Percentiles rank a stretch among this genome's conserved stretches.
These are phyloP conservation scores for Prietella phreatophila DNA, from an alignment of 2,113 vertebrate genomes.

Conservation along the genomic window DNA sequence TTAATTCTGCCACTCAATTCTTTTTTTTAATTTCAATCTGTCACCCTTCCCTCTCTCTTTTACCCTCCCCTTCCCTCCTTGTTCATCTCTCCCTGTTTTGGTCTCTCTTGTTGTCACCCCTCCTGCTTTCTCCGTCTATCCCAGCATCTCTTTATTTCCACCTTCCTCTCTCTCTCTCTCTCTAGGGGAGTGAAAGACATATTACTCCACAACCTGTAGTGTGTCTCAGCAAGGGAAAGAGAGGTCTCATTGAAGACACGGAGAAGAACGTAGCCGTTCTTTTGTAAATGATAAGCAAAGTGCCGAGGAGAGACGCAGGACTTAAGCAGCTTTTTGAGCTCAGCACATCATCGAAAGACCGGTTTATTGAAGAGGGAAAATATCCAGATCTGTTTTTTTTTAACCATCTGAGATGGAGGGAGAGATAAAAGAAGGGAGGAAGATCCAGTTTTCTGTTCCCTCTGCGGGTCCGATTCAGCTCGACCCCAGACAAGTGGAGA, in stretches of 20 bases:
- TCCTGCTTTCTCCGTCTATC: not conserved
- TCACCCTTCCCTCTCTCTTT: not conserved
- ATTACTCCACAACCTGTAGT: constrained; percentile 5
- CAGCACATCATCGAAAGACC: not conserved
- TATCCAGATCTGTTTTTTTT: not conserved
- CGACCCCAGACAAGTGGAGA: constrained; percentile 87
- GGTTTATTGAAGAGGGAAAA: not conserved
- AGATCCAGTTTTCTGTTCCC: constrained; percentile 90
- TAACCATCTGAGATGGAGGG: constrained; percentile 53
- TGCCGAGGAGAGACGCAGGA: not conserved
- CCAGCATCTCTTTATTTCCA: not conserved
- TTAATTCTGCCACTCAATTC: not conserved
- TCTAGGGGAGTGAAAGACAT: constrained; percentile 9
- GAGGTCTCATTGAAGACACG: not conserved
- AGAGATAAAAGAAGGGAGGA: constrained; percentile 68
- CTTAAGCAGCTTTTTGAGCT: not conserved
- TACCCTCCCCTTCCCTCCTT: not conserved
- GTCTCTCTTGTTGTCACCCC: not conserved
- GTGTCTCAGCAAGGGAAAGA: not conserved
- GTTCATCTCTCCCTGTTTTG: not conserved
- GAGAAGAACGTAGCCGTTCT: not conserved
- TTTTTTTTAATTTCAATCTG: not conserved
- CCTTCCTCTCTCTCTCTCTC: not conserved
- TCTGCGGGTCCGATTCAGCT: constrained; percentile 79
- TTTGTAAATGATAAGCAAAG: not conserved